Base-by-base conservation (phyloP, 2,888 invertebrate genomes). In the Mythimna lalbum region DNA sequence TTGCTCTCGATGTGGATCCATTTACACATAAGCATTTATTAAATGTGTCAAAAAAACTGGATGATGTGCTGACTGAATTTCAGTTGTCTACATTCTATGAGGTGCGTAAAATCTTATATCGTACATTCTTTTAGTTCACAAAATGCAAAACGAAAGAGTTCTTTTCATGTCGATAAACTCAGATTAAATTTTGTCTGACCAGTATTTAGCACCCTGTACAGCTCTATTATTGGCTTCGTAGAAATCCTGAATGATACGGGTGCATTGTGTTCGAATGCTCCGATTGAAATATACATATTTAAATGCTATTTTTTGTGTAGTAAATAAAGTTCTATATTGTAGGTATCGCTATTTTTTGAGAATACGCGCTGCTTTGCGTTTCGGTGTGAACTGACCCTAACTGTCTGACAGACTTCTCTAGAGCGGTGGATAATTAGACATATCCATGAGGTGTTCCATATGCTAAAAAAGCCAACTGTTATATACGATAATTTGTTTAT, bases 71-170 rank as follows among this genome's bases (percentile, higher is more conserved):
- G 84, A 90, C 92, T 23, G 98, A 98, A 83, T 99, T 97, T 91
- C 97, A 97, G 63, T 93, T 99, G 78, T 97, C 97, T 50, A 93
- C 95, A 76, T 99, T 98, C 94, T 99, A 99, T 93, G 93, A 98
- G 95, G 98, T 98, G 90, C 90, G 88, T 80, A 65, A 17, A n/a
- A 80, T 39, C 1, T 33, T 17, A 43, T 14, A 36, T 10, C 12
- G 17, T 14, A 14, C 14, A 19, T 43, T 43, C 43, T 43, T 19
- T 43, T 19, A 43, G 4, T 43, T 9, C 39, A 43, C 4, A 43
- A 14, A 14, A 9, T 43, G 14, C 14, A 17, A 43, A 43, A 14
- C 1, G 4, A 43, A 39, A 39, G 12, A 36, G 10, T 43, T 43
- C 39, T 43, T 4, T 43, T 43, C 39, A 17, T 43, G 39, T 43